Evolutionary conservation across 2,113 vertebrate species (phyloP).

Genomic region (Orycteropus afer): DNA sequence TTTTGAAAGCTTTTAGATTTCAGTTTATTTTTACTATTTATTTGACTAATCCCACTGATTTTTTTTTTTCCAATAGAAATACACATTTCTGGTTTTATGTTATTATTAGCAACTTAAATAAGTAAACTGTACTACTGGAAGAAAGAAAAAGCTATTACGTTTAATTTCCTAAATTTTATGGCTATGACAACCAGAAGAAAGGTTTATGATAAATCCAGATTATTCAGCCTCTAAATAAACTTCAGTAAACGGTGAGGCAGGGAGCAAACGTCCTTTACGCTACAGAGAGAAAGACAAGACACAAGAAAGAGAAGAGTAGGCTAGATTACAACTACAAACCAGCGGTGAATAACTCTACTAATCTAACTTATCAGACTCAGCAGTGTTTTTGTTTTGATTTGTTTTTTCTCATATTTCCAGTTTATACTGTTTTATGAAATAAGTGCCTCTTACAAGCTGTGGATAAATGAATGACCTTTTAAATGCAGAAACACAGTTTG

Average conservation of each 20-base stretch:
- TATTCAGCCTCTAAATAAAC: background rate
- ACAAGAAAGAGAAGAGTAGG: background rate
- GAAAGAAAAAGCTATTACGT: background rate
- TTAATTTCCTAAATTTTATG: background rate
- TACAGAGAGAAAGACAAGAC: background rate
- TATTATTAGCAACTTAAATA: constrained; percentile 52
- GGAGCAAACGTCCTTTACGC: background rate
- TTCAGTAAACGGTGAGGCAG: background rate
- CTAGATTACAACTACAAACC: background rate
- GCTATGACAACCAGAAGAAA: background rate
- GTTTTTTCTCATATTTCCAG: background rate
- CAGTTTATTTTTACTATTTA: constrained; percentile 61
- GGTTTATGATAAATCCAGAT: background rate
- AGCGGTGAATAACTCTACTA: background rate
- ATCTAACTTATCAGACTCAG: background rate
- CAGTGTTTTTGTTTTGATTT: too few species aligned
- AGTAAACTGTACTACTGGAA: background rate
- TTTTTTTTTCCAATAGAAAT: constrained; percentile 49
- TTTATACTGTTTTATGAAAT: background rate
- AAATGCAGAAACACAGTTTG: background rate
- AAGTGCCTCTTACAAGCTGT: background rate
- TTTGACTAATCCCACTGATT: constrained; percentile 43
- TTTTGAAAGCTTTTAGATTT: constrained; percentile 67
- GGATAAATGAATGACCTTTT: background rate
- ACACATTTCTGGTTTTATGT: constrained; percentile 52